These are phyloP conservation scores for Clinocottus analis DNA, from an alignment of 2,113 vertebrate species.

Conservation along the genomic window DNA sequence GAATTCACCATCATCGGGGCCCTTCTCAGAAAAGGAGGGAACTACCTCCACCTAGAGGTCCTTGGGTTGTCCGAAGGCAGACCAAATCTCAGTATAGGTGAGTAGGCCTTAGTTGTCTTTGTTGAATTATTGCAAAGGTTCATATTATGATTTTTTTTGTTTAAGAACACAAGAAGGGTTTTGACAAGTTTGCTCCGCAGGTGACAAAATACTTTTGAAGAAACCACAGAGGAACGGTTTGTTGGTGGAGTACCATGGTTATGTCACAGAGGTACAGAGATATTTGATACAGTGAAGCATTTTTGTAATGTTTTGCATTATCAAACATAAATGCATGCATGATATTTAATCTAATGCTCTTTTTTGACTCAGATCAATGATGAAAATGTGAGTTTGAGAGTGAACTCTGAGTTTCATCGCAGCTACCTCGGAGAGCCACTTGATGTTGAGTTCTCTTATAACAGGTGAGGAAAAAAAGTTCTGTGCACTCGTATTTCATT, in stretches of 20 bases:
- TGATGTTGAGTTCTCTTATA: conserved; percentile 91
- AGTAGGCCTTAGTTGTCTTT: background rate
- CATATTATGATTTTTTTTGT: background rate
- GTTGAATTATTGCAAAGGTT: background rate
- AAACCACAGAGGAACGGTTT: conserved; percentile 79
- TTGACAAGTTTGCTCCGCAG: conserved; percentile 73
- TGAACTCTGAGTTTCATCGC: conserved; percentile 86
- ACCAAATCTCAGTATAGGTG: conserved; percentile 87
- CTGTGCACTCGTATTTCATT: background rate
- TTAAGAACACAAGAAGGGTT: background rate
- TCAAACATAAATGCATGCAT: background rate
- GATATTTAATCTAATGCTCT: background rate
- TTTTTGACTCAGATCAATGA: conserved; percentile 83
- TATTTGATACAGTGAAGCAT: background rate
- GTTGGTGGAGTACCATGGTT: conserved; percentile 84
- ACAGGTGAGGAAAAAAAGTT: conserved; percentile 82
- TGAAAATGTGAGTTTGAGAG: conserved; percentile 88
- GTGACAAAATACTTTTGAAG: conserved; percentile 90
- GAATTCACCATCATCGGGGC: conserved; percentile 87
- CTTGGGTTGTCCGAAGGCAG: conserved; percentile 89
- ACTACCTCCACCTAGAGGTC: conserved; percentile 87
- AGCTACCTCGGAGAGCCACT: conserved; percentile 91
- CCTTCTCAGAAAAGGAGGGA: conserved; percentile 84
- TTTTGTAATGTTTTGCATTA: background rate
- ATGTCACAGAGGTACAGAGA: conserved; percentile 85